Percentiles rank a stretch among this genome's conserved stretches.
phyloP scores from a whole-genome alignment of 1,140 invertebrate genomes.

The Drosophila ficusphila region DNA sequence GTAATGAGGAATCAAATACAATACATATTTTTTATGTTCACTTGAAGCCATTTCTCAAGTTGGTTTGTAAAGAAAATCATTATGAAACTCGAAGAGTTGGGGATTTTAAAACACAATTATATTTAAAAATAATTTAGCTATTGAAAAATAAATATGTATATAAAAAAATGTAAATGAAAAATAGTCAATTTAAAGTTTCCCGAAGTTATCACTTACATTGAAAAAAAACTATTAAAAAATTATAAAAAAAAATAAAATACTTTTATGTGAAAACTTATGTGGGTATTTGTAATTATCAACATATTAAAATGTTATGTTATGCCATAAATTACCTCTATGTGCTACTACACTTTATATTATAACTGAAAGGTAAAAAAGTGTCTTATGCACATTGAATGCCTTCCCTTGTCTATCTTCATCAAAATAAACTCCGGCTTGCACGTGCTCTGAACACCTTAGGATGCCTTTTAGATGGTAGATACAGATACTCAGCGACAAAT shows the following conservation, averaged over 20 bases:
- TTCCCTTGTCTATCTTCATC: slow-evolving; percentile 8
- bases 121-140: neutral
- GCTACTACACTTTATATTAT: too few relatives aligned
- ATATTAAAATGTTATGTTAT: too few relatives aligned
- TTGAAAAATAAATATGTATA: neutral
- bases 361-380: neutral
- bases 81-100: neutral
- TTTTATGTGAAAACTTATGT: too few relatives aligned
- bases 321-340: too few relatives aligned
- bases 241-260: too few relatives aligned
- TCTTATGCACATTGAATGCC: too few relatives aligned
- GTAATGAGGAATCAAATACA: slow-evolving; percentile 30
- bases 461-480: slow-evolving; percentile 30
- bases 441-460: slow-evolving; percentile 25
- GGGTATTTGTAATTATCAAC: too few relatives aligned
- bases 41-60: neutral
- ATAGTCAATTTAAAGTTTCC: too few relatives aligned
- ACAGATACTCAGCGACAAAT: slow-evolving; percentile 27
- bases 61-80: neutral
- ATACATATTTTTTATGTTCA: neutral
- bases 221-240: too few relatives aligned
- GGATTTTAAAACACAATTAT: neutral
- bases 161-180: too few relatives aligned
- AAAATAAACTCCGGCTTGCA: slow-evolving; percentile 6
- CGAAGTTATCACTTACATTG: too few relatives aligned